phyloP scores from a whole-genome alignment of 2,113 vertebrate genomes.

The Chloropsis cyanopogon region DNA sequence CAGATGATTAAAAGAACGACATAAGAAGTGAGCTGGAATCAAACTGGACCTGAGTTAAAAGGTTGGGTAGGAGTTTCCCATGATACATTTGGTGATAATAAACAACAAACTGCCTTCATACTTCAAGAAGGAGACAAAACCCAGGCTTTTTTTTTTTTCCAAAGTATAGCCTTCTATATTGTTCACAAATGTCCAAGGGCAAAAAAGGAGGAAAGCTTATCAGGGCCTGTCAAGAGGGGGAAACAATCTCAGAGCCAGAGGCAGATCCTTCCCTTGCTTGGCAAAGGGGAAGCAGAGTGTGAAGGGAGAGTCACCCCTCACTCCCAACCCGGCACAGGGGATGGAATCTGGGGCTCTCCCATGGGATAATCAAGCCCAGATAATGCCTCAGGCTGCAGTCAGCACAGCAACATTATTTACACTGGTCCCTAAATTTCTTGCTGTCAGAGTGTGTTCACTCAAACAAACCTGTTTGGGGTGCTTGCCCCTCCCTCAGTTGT shows the following conservation, averaged over 20 bases:
- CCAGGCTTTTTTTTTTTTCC: neutral
- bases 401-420: neutral
- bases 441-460: neutral
- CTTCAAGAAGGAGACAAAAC: neutral
- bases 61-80: neutral
- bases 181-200: neutral
- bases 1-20: neutral
- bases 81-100: neutral
- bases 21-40: neutral
- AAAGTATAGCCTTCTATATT: neutral
- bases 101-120: neutral
- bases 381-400: neutral
- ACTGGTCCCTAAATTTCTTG: neutral
- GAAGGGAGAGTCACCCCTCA: neutral
- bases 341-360: neutral
- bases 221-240: neutral
- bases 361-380: neutral
- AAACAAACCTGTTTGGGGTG: neutral
- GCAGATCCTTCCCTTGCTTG: neutral
- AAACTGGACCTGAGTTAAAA: neutral
- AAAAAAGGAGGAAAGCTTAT: neutral
- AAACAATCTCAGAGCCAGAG: neutral
- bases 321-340: fast-evolving
- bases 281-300: neutral
- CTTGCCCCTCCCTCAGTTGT: neutral